These are phyloP conservation scores for Xestoiulus laeticollis DNA, from an alignment of 2,888 invertebrate genomes.

Conservation along the genomic window DNA sequence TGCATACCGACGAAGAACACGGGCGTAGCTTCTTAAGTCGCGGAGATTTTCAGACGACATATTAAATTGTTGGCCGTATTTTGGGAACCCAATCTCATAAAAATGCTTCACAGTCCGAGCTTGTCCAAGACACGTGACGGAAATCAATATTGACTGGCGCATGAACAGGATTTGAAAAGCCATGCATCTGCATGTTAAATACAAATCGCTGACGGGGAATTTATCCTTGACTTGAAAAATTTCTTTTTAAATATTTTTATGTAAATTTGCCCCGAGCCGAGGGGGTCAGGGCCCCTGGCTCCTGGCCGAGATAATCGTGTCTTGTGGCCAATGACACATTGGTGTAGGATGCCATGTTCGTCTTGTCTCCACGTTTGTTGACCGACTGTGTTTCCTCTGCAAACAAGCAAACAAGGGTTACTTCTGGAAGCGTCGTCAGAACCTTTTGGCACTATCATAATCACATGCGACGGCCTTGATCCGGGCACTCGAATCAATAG, in stretches of 20 bases:
- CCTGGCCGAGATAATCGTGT: not conserved
- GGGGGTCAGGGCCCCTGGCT: not conserved
- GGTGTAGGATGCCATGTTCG: not conserved
- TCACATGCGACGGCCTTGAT: not conserved
- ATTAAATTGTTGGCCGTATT: not conserved
- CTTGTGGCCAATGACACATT: not conserved
- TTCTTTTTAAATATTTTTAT: not conserved
- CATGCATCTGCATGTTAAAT: not conserved
- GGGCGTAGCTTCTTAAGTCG: not conserved
- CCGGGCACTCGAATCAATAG: constrained; percentile 12
- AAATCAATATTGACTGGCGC: not conserved
- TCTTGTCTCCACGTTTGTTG: not conserved
- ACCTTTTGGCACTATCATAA: not conserved
- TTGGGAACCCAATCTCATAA: not conserved
- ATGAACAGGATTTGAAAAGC: not conserved
- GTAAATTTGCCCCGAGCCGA: not conserved
- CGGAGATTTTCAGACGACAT: not conserved
- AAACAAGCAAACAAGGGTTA: not conserved
- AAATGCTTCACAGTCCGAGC: not conserved
- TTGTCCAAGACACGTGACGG: not conserved
- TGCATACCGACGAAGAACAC: not conserved
- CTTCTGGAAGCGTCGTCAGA: not conserved
- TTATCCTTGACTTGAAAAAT: not conserved
- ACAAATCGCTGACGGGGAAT: not conserved
- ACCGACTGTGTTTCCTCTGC: not conserved